Base-by-base conservation (phyloP, 2,888 invertebrate species). In the Tineola bisselliella region DNA sequence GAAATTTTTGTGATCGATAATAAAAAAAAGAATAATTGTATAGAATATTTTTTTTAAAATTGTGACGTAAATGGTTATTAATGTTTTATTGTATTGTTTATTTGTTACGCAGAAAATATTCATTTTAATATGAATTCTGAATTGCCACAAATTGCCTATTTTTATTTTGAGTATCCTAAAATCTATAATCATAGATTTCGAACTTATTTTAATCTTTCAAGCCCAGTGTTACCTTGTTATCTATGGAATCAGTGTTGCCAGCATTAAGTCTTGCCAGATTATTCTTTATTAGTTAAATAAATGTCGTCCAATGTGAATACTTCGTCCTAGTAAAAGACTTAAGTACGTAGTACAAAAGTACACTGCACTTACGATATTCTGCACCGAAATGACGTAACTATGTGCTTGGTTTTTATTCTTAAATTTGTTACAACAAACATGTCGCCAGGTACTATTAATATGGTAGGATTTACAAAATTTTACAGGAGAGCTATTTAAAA, bases 301-400 rank as follows among this genome's bases (percentile, higher is more conserved):
- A 33, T 61, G 56, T 83, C 84, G 84, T 86, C 86, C 86, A 86
- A 75, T 74, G 69, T 77, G 74, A 84, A 76, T 84, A 83, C 84
- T 86, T 86, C 87, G 87, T 87, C 87, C 87, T 83, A 73, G 66
- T 73, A 74, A 78, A 86, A 86, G 87, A 87, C 87, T 87, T 71
- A 59, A n/a, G 86, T 86, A 84, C 82, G 77, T 80, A 84, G 84
- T 84, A 80, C 81, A 76, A 67, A 66, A 69, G 69, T 68, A 33
- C 33, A 38, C 25, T 54, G 54, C 54, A 54, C 54, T 12, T 1
- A 18, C 25, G 18, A 54, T 25, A n/a, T 54, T 19, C 18, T 18
- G 25, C 54, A 25, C 54, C 6, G 25, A 25, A 6, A 25, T 25
- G 2, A 25, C 25, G 25, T 25, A 25, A 25, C 25, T 25, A 6